Conservation (phyloP, 1,140 invertebrate species). For the Drosophila persimilis region DNA sequence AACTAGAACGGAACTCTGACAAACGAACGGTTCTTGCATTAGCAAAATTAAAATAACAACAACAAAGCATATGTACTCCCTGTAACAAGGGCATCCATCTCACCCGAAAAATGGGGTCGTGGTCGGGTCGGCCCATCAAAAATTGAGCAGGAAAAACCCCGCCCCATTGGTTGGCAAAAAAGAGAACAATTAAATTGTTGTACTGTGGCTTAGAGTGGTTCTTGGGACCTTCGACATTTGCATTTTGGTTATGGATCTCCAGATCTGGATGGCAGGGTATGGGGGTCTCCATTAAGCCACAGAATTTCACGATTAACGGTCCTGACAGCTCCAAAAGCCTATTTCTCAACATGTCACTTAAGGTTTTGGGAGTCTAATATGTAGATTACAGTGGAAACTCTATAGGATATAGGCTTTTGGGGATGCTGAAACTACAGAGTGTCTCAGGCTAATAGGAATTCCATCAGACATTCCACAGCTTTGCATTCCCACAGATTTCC, state of each 20-base stretch:
- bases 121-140: constrained; percentile 25
- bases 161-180: not conserved
- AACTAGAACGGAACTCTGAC: constrained; percentile 67
- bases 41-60: constrained; percentile 70
- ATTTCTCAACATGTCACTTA: constrained; percentile 49
- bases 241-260: constrained; percentile 21
- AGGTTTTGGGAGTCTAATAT: constrained; percentile 1
- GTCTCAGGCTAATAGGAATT: too few species aligned
- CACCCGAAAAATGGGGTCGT: constrained; percentile 34
- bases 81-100: constrained; percentile 25
- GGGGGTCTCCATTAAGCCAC: constrained; percentile 16
- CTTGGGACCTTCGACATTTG: constrained; percentile 39
- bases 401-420: not conserved
- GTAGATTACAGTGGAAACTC: not conserved
- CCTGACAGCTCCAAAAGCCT: constrained; percentile 24
- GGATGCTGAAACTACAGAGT: too few species aligned
- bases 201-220: constrained; percentile 9
- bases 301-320: constrained; percentile 21
- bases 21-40: constrained; percentile 63
- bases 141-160: constrained; percentile 1
- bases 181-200: constrained; percentile 38
- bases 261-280: constrained; percentile 6
- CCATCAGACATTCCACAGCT: too few species aligned
- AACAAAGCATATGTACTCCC: not conserved
- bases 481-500: too few species aligned